A percentile compares a stretch with the other conserved stretches of the same genome.
Conservation (phyloP, 2,888 invertebrate species). For the Nasonovia ribisnigri region DNA sequence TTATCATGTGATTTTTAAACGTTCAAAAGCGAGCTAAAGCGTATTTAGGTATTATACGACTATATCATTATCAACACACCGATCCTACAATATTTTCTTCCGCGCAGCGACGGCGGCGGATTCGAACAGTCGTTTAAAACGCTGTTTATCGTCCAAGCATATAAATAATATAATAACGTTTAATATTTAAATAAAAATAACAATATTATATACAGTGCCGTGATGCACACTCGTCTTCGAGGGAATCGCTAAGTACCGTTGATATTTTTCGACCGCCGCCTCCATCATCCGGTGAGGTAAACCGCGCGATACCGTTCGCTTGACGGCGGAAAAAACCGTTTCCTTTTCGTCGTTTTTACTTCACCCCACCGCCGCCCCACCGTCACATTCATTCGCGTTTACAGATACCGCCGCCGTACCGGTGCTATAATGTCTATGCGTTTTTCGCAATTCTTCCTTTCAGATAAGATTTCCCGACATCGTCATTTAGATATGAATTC, state of each 20-base stretch:
- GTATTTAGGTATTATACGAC: too few species aligned
- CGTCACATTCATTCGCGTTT: not conserved
- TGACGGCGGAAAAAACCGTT: not conserved
- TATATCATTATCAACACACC: too few species aligned
- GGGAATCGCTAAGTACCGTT: not conserved
- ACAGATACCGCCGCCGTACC: not conserved
- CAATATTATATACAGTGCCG: too few species aligned
- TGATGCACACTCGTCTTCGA: not conserved
- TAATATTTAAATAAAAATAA: not conserved
- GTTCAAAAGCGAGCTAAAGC: not conserved
- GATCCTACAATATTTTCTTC: too few species aligned
- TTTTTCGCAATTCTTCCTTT: slow-evolving; percentile 13
- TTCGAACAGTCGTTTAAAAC: not conserved
- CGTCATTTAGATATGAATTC: slow-evolving; percentile 31
- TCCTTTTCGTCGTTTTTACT: not conserved
- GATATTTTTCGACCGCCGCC: not conserved
- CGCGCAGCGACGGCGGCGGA: not conserved
- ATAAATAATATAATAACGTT: not conserved
- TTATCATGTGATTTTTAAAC: not conserved
- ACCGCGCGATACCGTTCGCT: not conserved
- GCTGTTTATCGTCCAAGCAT: not conserved
- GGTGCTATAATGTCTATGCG: not conserved
- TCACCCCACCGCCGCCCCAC: not conserved
- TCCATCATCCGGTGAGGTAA: not conserved
- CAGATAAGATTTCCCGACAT: slow-evolving; percentile 24